Base-by-base conservation (phyloP, 2,113 vertebrate genomes). In the Colaptes auratus region DNA sequence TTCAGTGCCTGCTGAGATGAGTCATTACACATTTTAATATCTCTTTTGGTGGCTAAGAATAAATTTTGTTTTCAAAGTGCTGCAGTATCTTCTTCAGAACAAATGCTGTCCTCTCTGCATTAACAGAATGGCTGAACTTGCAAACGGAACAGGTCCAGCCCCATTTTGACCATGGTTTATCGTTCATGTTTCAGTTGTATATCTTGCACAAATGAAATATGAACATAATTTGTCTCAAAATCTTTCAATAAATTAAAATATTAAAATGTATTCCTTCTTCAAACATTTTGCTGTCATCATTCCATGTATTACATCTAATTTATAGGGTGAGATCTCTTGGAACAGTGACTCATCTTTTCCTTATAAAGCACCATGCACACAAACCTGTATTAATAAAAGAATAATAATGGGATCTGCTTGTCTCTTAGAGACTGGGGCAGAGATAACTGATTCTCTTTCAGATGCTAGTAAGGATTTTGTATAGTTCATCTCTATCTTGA, bases 271-370 rank as follows among this genome's bases (percentile, higher is more conserved):
- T 89, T 92, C 65, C n/a, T 76, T 95, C 60, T 39, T 30, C 65
- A 78, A 39, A 76, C 35, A 71, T 92, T 89, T 79, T 55, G 63
- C 13, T 94, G 79, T 78, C 52, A 2, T 96, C 91, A 81, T 94
- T 86, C 61, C 48, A 67, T 9, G 33, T 83, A 58, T 24, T 70
- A 58, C 46, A 24, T 88, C 46, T 91, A 81, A 88, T 93, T 93
- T 59, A 46, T 64, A 90, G 59, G 50, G 63, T 84, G 70, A 95
- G 31, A 83, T 75, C 70, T 91, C 61, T 86, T 94, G 75, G 73
- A 96, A 88, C 24, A 86, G 53, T 88, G 94, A 94, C 58, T 95
- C 90, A 95, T 94, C 86, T 95, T 81, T 92, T 95, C 85, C 65
- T 75, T 86, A 20, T 48, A 83, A 92, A 94, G 46, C 66, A 90